Percentiles rank a stretch among this genome's conserved stretches.
Evolutionary conservation across 2,113 vertebrate species (phyloP).

Genomic region (Lates calcarifer): DNA sequence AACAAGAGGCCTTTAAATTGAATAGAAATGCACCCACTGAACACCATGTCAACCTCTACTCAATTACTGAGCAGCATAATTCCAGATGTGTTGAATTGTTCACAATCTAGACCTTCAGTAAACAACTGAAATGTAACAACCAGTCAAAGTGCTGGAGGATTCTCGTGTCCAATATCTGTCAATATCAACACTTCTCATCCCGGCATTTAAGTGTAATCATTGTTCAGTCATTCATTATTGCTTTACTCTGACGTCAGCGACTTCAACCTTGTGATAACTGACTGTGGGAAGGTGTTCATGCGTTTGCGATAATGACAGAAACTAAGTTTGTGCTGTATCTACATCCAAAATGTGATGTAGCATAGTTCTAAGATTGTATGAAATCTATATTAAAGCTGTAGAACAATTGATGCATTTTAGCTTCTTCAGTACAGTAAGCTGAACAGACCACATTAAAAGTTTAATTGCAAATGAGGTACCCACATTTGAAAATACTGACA

Average conservation of each 20-base stretch:
- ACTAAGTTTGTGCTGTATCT: slow-evolving; percentile 35
- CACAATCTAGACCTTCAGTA: slow-evolving; percentile 22
- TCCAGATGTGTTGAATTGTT: slow-evolving; percentile 36
- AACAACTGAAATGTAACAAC: slow-evolving; percentile 48
- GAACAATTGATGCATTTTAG: slow-evolving; percentile 10
- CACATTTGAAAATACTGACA: slow-evolving; percentile 50
- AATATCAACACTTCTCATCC: neutral
- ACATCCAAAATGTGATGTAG: slow-evolving; percentile 42
- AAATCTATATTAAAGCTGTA: slow-evolving; percentile 43
- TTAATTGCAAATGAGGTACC: slow-evolving; percentile 25
- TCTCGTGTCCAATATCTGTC: slow-evolving; percentile 13
- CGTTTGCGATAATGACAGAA: neutral
- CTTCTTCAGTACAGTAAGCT: slow-evolving; percentile 19
- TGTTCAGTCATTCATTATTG: slow-evolving; percentile 9
- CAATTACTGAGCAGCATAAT: slow-evolving; percentile 17
- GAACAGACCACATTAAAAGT: neutral
- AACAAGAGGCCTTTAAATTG: slow-evolving; percentile 43
- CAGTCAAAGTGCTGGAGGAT: slow-evolving; percentile 8
- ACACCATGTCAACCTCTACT: slow-evolving; percentile 21
- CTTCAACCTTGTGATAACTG: neutral
- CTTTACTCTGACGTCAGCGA: slow-evolving; percentile 2
- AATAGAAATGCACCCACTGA: slow-evolving; percentile 46
- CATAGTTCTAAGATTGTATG: neutral
- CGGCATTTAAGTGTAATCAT: neutral
- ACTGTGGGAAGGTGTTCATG: slow-evolving; percentile 9